Percentiles rank a stretch among this genome's conserved stretches.
Conservation (phyloP, 2,797 vertebrate species). For the Hoplostethus mediterraneus region DNA sequence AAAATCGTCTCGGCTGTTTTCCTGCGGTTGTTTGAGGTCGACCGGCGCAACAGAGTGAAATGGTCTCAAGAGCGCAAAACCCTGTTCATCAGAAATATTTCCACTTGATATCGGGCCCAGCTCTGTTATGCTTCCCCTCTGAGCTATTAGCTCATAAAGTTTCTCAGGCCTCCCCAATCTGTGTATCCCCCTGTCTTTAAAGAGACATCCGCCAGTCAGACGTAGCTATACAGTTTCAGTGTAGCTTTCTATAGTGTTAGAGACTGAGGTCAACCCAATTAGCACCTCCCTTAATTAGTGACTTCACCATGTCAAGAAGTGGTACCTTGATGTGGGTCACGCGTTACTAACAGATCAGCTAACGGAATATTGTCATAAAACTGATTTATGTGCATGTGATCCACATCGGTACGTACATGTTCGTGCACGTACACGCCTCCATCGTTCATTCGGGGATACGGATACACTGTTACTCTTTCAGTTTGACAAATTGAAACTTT, state of each 20-base stretch:
- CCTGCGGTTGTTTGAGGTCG: background rate
- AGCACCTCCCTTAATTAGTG: background rate
- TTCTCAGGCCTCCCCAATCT: background rate
- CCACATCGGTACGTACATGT: background rate
- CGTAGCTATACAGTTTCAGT: conserved; percentile 23
- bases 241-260: background rate
- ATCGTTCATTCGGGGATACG: background rate
- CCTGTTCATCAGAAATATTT: background rate
- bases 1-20: background rate
- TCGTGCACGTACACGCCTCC: background rate
- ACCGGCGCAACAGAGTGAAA: background rate
- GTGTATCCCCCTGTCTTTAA: background rate
- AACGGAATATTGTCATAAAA: too few species aligned
- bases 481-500: conserved; percentile 39
- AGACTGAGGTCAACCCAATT: background rate
- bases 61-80: conserved; percentile 7
- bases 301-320: background rate
- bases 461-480: background rate
- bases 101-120: conserved; percentile 1
- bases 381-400: too few species aligned
- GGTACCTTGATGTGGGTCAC: too few species aligned
- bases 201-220: background rate
- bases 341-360: too few species aligned
- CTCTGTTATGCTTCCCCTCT: background rate
- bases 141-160: background rate